These are phyloP conservation scores for Rhabdomys pumilio DNA, from an alignment of 2,797 vertebrate genomes.

Conservation along the genomic window DNA sequence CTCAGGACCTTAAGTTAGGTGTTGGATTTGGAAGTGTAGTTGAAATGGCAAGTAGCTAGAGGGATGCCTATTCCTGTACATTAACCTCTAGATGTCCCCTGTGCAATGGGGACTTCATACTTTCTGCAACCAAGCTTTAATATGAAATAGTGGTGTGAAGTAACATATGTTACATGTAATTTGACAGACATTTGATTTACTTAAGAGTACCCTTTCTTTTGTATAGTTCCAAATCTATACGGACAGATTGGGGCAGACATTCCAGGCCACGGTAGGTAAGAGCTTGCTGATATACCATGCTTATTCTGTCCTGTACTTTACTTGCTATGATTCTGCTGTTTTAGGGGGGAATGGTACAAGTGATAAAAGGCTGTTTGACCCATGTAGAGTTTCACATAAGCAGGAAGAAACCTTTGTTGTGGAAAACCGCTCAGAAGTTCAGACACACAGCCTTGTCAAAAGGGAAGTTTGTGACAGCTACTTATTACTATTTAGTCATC, in stretches of 20 bases:
- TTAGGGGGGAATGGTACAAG: background rate
- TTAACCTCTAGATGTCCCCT: background rate
- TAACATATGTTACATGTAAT: background rate
- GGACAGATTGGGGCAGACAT: background rate
- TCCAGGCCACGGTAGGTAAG: background rate
- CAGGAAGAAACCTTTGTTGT: background rate
- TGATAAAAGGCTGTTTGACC: background rate
- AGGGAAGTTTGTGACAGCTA: background rate
- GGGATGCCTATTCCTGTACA: background rate
- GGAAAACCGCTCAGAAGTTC: background rate
- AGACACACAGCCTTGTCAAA: background rate
- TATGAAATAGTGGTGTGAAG: background rate
- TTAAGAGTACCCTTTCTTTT: background rate
- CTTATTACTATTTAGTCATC: background rate
- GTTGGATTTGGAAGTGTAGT: background rate
- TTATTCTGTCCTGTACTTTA: background rate
- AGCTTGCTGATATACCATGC: fast-evolving
- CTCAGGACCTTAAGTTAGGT: background rate
- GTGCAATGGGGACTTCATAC: background rate
- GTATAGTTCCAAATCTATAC: background rate
- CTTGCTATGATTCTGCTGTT: background rate
- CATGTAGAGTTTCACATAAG: background rate
- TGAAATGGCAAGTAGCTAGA: background rate
- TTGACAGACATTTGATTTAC: background rate
- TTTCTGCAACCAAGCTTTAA: background rate